phyloP scores from a whole-genome alignment of 2,888 invertebrate genomes.

The Antitype chi region DNA sequence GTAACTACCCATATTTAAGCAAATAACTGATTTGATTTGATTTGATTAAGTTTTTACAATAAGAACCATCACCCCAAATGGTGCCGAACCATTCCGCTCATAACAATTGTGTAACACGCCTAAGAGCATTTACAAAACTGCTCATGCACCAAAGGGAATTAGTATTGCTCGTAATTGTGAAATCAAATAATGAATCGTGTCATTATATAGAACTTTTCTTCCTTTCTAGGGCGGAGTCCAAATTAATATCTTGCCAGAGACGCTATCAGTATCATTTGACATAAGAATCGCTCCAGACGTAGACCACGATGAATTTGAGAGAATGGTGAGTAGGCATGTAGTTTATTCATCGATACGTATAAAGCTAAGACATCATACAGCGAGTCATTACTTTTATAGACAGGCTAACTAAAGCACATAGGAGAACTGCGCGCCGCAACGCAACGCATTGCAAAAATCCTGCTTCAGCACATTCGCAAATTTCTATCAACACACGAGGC shows the following conservation, averaged over 20 bases:
- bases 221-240: conserved; percentile 94
- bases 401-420: too few species aligned
- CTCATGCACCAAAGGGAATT: too few species aligned
- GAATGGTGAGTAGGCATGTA: conserved; percentile 86
- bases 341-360: background rate
- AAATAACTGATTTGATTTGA: too few species aligned
- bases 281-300: conserved; percentile 92
- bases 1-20: too few species aligned
- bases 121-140: too few species aligned
- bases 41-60: conserved; percentile 29
- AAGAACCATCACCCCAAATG: background rate
- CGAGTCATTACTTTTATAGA: background rate
- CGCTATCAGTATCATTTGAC: conserved; percentile 92
- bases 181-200: background rate
- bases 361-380: too few species aligned
- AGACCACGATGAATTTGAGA: conserved; percentile 90
- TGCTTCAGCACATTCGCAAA: background rate
- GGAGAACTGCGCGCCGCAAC: background rate
- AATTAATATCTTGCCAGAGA: conserved; percentile 95
- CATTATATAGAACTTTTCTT: background rate
- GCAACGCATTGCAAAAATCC: background rate
- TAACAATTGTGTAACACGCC: background rate
- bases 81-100: background rate
- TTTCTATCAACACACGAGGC: too few species aligned
- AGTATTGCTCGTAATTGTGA: background rate